phyloP scores from a whole-genome alignment of 2,888 invertebrate species.

The Scaptomyza polygonia region DNA sequence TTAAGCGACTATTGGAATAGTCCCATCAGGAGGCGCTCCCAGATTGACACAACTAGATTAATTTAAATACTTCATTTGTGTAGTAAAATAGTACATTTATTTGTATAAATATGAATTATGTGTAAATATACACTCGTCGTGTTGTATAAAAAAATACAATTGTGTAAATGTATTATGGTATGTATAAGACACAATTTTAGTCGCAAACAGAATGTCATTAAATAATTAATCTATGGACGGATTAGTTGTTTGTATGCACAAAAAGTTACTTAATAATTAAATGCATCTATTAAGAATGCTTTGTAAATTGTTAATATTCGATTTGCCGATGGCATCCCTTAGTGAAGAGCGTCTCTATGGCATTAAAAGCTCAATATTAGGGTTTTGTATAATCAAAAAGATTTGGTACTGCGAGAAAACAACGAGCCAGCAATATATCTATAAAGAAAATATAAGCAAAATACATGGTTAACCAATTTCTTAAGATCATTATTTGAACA shows the following conservation, averaged over 20 bases:
- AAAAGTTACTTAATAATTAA: constrained; percentile 26
- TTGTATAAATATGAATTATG: constrained; percentile 34
- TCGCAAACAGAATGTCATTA: constrained; percentile 26
- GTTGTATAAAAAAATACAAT: constrained; percentile 40
- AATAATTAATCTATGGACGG: constrained; percentile 55
- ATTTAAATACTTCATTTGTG: constrained; percentile 9
- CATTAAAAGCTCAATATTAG: constrained; percentile 90
- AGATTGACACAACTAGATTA: background rate
- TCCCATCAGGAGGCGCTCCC: background rate
- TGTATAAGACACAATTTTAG: constrained; percentile 47
- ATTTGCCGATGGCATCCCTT: background rate
- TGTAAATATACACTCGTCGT: constrained; percentile 33
- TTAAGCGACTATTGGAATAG: background rate
- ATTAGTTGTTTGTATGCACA: constrained; percentile 22
- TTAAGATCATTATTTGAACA: background rate
- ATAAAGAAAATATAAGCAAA: constrained; percentile 41
- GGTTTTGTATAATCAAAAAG: constrained; percentile 92
- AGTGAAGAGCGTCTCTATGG: constrained; percentile 58
- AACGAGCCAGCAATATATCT: constrained; percentile 95
- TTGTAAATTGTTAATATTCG: constrained; percentile 29
- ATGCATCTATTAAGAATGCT: constrained; percentile 15
- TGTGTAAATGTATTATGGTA: constrained; percentile 38
- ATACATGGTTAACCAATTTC: background rate
- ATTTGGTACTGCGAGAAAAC: constrained; percentile 94
- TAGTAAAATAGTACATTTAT: constrained; percentile 37